Evolutionary conservation across 2,797 vertebrate species (phyloP), one percentile per base, ranked within the genome.

Genomic region (Acridotheres tristis): DNA sequence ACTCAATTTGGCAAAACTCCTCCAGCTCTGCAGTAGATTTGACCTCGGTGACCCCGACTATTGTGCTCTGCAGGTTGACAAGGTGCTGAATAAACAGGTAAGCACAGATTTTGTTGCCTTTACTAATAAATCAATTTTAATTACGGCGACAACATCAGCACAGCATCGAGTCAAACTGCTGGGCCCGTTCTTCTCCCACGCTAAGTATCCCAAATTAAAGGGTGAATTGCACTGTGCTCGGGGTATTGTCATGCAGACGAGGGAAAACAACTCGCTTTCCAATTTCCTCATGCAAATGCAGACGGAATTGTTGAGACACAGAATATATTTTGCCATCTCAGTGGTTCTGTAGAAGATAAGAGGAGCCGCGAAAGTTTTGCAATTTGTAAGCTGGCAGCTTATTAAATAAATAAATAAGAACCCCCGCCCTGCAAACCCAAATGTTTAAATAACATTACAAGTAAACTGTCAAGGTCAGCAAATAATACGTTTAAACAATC

Each of bases 261-360:
- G 97, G 97, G 96, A 97, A 97, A 98, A 97, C 97, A 97, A 97
- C 96, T 97, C 42, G 88, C 97, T 97, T 97, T 98, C 97, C 97
- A 97, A 98, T 98, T 98, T 98, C 96, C 96, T 97, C 97, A 97
- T 98, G 98, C 97, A 98, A 97, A 98, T 97, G 96, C 18, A 91
- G 95, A 85, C 43, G 15, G 96, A 92, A 97, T 97, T 97, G 97
- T 98, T 92, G 96, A 97, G 97, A 97, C 74, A 75, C 91, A 97
- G 97, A 97, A 98, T 97, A 94, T 97, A 84, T 98, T 98, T 98
- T 98, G 98, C 97, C 97, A 98, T 98, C 97, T 97, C 98, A 97
- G 97, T 98, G 98, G 95, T 98, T 98, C 97, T 96, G 93, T 73
- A 48, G 93, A 91, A 98, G 97, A 98, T 98, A 98, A 98, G 97